phyloP scores from a whole-genome alignment of 1,140 invertebrate genomes.

The Drosophila suzukii region DNA sequence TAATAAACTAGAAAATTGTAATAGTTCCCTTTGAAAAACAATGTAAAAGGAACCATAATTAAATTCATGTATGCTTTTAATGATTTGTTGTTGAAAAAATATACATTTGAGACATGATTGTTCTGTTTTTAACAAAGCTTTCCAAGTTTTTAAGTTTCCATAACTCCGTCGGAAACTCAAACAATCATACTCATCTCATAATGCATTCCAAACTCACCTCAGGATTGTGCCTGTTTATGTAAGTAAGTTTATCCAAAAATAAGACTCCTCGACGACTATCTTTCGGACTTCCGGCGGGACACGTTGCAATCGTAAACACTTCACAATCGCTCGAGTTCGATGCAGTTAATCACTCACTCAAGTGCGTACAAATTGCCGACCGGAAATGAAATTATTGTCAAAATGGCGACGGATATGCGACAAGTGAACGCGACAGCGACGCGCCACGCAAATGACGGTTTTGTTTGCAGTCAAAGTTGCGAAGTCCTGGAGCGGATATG shows the following conservation, averaged over 20 bases:
- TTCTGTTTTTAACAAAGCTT: too few species aligned
- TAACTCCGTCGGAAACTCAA: background rate
- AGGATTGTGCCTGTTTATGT: constrained; percentile 72
- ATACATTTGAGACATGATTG: too few species aligned
- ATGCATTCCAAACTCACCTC: constrained; percentile 37
- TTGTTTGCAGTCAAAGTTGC: constrained; percentile 30
- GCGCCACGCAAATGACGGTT: constrained; percentile 62
- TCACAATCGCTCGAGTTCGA: constrained; percentile 21
- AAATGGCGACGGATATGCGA: constrained; percentile 73
- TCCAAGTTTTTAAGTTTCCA: background rate
- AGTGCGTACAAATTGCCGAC: constrained; percentile 55
- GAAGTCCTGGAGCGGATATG: constrained; percentile 66
- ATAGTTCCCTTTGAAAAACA: too few species aligned
- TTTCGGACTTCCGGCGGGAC: constrained; percentile 1
- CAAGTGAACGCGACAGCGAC: constrained; percentile 59
- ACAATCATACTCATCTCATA: too few species aligned
- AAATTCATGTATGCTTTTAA: too few species aligned
- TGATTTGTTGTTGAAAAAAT: too few species aligned
- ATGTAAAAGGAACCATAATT: too few species aligned
- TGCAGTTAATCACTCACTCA: constrained; percentile 48
- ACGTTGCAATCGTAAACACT: constrained; percentile 15
- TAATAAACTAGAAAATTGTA: too few species aligned
- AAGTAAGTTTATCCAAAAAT: constrained; percentile 59
- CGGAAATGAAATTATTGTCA: constrained; percentile 72
- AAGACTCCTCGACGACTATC: background rate